phyloP scores from a whole-genome alignment of 1,140 invertebrate genomes.

The Propsilocerus akamusi region DNA sequence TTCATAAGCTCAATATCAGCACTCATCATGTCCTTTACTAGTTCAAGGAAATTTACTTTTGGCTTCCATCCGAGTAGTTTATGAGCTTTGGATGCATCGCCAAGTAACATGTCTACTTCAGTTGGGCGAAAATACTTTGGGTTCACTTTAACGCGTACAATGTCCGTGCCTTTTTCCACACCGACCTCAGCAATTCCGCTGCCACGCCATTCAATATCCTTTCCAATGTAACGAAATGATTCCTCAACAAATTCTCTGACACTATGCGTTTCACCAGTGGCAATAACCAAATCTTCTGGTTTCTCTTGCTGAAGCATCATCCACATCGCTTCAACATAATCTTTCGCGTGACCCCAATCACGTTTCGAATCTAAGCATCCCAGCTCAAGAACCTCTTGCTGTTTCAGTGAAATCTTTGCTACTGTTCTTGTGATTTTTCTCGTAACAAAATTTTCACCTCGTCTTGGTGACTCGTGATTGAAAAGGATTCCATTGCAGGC shows the following conservation, averaged over 20 bases:
- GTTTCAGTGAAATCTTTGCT: conserved; percentile 83
- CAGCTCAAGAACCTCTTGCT: conserved; percentile 73
- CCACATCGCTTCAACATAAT: conserved; percentile 99
- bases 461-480: conserved; percentile 95
- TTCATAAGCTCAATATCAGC: conserved; percentile 85
- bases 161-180: conserved; percentile 57
- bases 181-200: conserved; percentile 72
- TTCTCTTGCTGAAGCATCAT: conserved; percentile 89
- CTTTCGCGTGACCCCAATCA: conserved; percentile 98
- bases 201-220: conserved; percentile 69
- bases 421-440: conserved; percentile 95
- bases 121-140: conserved; percentile 92
- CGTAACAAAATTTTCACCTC: conserved; percentile 98
- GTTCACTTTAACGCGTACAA: conserved; percentile 79
- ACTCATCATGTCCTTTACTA: conserved; percentile 95
- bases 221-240: conserved; percentile 65
- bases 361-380: conserved; percentile 92
- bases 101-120: conserved; percentile 86
- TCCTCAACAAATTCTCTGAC: conserved; percentile 92
- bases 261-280: conserved; percentile 87
- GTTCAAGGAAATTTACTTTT: conserved; percentile 60
- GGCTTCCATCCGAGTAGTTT: conserved; percentile 73
- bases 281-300: conserved; percentile 94
- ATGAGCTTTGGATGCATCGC: conserved; percentile 81
- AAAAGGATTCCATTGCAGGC: conserved; percentile 98